Evolutionary conservation across 2,797 vertebrate genomes (phyloP), one percentile per base, ranked within the genome.

Genomic region (Neoniphon sammara): DNA sequence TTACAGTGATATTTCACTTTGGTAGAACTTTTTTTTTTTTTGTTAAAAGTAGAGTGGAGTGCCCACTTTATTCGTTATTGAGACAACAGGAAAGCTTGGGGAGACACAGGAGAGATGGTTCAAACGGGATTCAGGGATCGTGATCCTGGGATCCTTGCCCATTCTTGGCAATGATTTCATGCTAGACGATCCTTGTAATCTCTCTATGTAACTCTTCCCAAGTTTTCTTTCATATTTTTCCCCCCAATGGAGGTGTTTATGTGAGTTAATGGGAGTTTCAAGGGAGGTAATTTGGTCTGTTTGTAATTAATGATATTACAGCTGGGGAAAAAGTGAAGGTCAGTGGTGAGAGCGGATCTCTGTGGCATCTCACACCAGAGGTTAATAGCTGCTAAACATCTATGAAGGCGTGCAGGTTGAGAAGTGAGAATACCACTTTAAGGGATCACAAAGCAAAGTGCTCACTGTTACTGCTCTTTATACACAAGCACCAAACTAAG

Each of bases 361-460:
- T 27, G 25, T 27, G 25, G 25, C 25, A 27, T 27, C 25, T 27
- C 4, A 58, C 14, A 60, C 34, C 75, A 21, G 55, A 67, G 52
- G 58, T n/a, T 23, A 59, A 57, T 25, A 65, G 59, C 31, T 66
- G n/a, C 21, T 42, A 52, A 53, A 23, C 50, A 8, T 53, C 20
- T 53, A 53, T 23, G 50, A 21, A 53, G 18, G 52, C 25, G 21
- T 23, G 21, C 21, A 53, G 23, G 17, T 2, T 18, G 18, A 47
- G 7, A 49, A 53, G 72, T 72, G 39, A 55, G 61, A 67, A 49
- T 67, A 27, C 66, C 47, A 76, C 31, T 75, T 25, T 39, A 60
- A 61, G 14, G 34, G 55, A 56, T 7, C 34, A 52, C 42, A 42
- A 64, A 44, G 36, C 34, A 44, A 60, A 78, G 27, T 7, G 14